These are phyloP conservation scores for Macrotis lagotis DNA, from an alignment of 2,113 vertebrate species.

Conservation along the genomic window DNA sequence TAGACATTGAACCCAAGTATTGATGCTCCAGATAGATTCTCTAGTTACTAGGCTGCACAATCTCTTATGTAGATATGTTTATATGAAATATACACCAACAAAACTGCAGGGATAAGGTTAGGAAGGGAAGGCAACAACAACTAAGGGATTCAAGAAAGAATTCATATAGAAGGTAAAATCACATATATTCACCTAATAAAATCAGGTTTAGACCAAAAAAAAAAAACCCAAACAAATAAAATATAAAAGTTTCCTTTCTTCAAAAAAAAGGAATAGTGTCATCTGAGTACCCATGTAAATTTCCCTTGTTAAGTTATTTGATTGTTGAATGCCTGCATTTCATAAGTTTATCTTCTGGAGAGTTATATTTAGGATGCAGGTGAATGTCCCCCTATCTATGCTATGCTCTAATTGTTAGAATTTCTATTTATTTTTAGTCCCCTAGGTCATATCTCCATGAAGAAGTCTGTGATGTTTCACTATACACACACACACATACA, in stretches of 20 bases:
- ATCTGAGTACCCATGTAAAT: background rate
- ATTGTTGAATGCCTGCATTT: background rate
- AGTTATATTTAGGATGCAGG: background rate
- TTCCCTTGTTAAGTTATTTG: constrained; percentile 18
- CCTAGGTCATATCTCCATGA: background rate
- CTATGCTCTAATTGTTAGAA: background rate
- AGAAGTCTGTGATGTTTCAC: constrained; percentile 26
- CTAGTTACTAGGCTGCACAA: background rate
- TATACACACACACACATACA: too few relatives aligned
- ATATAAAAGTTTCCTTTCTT: background rate
- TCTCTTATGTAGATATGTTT: background rate
- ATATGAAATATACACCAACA: background rate
- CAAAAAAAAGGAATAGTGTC: background rate
- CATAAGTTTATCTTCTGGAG: background rate
- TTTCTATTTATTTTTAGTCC: background rate
- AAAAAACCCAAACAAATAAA: background rate
- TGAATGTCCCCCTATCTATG: background rate
- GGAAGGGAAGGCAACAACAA: background rate
- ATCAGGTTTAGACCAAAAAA: background rate
- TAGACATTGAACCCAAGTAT: background rate
- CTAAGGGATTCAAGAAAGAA: background rate
- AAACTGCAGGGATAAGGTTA: background rate
- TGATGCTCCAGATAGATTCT: background rate
- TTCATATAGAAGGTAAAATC: background rate
- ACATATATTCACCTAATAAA: background rate